Base-by-base conservation (phyloP, 1,140 invertebrate species). In the Uloborus diversus region DNA sequence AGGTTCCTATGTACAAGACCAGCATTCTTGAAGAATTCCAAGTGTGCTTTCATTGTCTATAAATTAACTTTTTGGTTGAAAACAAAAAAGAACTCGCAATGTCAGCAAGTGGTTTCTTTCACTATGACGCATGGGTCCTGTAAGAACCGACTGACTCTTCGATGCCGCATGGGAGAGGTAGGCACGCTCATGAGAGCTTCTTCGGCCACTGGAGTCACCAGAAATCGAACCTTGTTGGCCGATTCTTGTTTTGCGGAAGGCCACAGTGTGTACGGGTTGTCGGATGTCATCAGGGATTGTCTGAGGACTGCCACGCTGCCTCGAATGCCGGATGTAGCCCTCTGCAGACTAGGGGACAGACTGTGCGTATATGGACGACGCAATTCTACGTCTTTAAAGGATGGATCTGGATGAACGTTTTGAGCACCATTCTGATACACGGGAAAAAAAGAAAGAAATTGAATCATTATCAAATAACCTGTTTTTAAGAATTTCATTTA, bases 61-160 rank as follows among this genome's bases (percentile, higher is more conserved):
- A n/a, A n/a, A n/a, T n/a, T n/a, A n/a, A n/a, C n/a, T n/a, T n/a
- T n/a, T n/a, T n/a, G n/a, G n/a, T n/a, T n/a, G n/a, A n/a, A n/a
- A n/a, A n/a, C n/a, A n/a, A n/a, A n/a, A n/a, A n/a, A n/a, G n/a
- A n/a, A n/a, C n/a, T n/a, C n/a, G n/a, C n/a, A n/a, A n/a, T n/a
- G n/a, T 79, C 64, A 79, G 64, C 76, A 79, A 14, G 64, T 79
- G 2, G 76, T 79, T 27, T 79, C 76, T 33, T 79, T 79, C 9
- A 79, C 11, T 7, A 79, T 62, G 3, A 79, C 56, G 14, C 65
- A 68, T 1, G 76, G 76, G 30, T 79, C 64, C 20, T 59, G 76
- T 27, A 79, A 20, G 56, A 79, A 79, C 53, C 23, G 47, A 65
- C 76, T 79, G 28, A 79, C 33, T 25, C 76, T 68, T 5, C 64